These are phyloP conservation scores for Zophobas atratus DNA, from an alignment of 1,140 invertebrate species.

Conservation along the genomic window DNA sequence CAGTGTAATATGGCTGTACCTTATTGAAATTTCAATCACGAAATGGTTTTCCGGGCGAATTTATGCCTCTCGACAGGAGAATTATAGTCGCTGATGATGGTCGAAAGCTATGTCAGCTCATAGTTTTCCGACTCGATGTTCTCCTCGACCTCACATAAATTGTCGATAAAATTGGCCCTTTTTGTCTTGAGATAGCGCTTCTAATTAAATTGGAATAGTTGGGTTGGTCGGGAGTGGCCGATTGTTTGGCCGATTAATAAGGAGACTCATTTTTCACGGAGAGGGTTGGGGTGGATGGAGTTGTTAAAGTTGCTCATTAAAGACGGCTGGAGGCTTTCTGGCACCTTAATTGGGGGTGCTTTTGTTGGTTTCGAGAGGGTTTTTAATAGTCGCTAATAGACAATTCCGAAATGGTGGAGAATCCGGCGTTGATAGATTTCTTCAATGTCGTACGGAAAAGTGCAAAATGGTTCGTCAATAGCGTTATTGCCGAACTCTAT, in stretches of 20 bases:
- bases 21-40: conserved; percentile 43
- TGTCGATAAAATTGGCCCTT: conserved; percentile 27
- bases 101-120: conserved; percentile 34
- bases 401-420: too few species aligned
- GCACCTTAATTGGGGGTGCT: too few species aligned
- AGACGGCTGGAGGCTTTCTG: too few species aligned
- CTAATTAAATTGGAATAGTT: conserved; percentile 38
- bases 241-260: conserved; percentile 4
- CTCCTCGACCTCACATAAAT: conserved; percentile 38
- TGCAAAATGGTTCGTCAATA: too few species aligned
- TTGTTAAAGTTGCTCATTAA: too few species aligned
- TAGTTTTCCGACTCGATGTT: conserved; percentile 32
- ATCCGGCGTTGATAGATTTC: too few species aligned
- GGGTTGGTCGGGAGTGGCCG: conserved; percentile 1
- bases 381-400: too few species aligned
- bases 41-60: conserved; percentile 31
- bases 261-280: conserved; percentile 4
- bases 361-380: too few species aligned
- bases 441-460: too few species aligned
- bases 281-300: too few species aligned
- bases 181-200: conserved; percentile 15
- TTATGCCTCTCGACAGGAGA: conserved; percentile 37
- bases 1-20: conserved; percentile 17
- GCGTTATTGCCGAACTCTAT: too few species aligned
- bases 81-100: conserved; percentile 35